Conservation (phyloP, 2,113 vertebrate species). For the Acrocephalus kingi region DNA sequence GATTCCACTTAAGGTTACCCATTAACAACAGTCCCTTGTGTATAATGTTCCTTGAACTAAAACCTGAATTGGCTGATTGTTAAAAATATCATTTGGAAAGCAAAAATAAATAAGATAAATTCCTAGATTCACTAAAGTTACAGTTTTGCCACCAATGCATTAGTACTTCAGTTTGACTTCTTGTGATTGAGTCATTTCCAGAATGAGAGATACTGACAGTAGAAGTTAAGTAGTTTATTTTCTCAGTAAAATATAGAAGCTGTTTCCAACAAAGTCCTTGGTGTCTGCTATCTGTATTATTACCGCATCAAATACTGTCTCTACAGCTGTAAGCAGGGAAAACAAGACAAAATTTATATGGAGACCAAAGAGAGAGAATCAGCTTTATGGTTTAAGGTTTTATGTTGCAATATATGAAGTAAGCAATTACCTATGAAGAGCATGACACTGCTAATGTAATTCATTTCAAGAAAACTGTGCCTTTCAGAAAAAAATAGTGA, state of each 20-base stretch:
- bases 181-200: background rate
- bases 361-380: background rate
- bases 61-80: background rate
- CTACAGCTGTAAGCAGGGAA: background rate
- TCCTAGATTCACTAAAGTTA: background rate
- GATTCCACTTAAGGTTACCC: background rate
- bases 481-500: background rate
- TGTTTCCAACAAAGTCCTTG: background rate
- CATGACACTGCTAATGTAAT: rapidly evolving
- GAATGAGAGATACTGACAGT: background rate
- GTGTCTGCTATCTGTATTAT: background rate
- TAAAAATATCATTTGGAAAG: background rate
- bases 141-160: background rate
- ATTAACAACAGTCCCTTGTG: background rate
- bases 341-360: background rate
- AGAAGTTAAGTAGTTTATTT: background rate
- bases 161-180: background rate
- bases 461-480: background rate
- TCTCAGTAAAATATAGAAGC: background rate
- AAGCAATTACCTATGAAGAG: background rate
- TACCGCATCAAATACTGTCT: background rate
- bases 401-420: background rate
- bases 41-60: background rate
- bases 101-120: background rate
- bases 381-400: background rate